Base-by-base conservation (phyloP, 2,797 vertebrate species). In the Echiichthys vipera region DNA sequence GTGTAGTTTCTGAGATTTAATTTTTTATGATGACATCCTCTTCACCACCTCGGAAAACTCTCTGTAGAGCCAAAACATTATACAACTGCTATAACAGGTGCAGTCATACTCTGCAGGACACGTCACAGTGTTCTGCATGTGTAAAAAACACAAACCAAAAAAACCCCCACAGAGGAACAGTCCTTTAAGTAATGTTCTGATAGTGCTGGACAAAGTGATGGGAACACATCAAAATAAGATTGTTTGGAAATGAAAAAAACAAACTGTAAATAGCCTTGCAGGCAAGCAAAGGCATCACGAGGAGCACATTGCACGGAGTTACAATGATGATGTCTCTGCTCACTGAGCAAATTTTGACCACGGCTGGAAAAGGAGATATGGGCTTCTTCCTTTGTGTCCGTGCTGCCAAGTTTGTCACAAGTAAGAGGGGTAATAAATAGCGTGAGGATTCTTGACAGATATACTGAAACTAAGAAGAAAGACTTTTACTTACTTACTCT, bases 391-490 rank as follows among this genome's bases (percentile, higher is more conserved):
- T 71, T 45, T 71, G 15, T 59, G 57, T 46, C 24, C 55, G 51
- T 51, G 39, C 57, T 74, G 42, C 37, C n/a, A 45, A 46, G 18
- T 61, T 72, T 65, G 37, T 57, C 30, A 53, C 45, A 66, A n/a
- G 22, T 46, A 55, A 56, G 12, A 59, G 6, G 18, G 30, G 27
- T 51, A 74, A 32, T 58, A 68, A 64, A 40, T 37, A 20, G n/a
- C 1, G 2, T 24, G 15, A 37, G 8, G 32, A 32, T 62, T 66
- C n/a, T 51, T 32, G 9, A 34, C 36, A 11, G 12, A 34, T 65
- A 61, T 42, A 3, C 10, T 25, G 5, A 39, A 56, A 53, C 40
- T 22, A n/a, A n/a, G n/a, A n/a, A n/a, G n/a, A n/a, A n/a, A n/a
- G n/a, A n/a, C n/a, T n/a, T n/a, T n/a, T n/a, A n/a, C n/a, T n/a